phyloP scores from a whole-genome alignment of 2,797 vertebrate genomes.

The Sebastes reedi region DNA sequence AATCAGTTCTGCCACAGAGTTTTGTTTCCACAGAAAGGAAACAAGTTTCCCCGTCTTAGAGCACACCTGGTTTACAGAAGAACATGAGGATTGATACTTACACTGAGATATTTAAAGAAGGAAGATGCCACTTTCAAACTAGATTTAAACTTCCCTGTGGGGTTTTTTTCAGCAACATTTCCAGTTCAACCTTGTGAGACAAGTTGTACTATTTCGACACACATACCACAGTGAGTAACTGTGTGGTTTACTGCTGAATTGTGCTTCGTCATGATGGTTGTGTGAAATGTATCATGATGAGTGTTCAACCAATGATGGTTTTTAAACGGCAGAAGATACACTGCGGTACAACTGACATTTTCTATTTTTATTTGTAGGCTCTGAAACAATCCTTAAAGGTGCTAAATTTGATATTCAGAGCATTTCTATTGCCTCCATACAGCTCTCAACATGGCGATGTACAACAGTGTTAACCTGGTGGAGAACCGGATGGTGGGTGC shows the following conservation, averaged over 20 bases:
- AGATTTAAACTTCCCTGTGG: fast-evolving
- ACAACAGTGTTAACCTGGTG: no score
- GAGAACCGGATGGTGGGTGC: no score
- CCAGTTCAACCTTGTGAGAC: background rate
- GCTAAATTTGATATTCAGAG: no score
- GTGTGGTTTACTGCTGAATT: background rate
- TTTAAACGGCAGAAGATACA: background rate
- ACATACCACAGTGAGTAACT: background rate
- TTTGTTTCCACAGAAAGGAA: background rate
- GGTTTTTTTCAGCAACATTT: background rate
- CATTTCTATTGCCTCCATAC: no score
- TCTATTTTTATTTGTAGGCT: background rate
- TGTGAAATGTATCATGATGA: background rate
- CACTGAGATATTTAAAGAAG: background rate
- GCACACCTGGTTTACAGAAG: background rate
- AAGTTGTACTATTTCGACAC: background rate
- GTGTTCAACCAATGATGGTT: background rate
- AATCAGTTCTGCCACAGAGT: no score
- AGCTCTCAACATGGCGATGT: no score
- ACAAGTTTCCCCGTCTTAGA: background rate
- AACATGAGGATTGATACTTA: no score
- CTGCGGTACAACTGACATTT: background rate
- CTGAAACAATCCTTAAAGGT: background rate
- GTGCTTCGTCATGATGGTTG: background rate
- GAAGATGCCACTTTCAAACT: background rate